These are phyloP conservation scores for Tetranychus truncatus DNA, from an alignment of 2,888 invertebrate genomes.

Conservation along the genomic window DNA sequence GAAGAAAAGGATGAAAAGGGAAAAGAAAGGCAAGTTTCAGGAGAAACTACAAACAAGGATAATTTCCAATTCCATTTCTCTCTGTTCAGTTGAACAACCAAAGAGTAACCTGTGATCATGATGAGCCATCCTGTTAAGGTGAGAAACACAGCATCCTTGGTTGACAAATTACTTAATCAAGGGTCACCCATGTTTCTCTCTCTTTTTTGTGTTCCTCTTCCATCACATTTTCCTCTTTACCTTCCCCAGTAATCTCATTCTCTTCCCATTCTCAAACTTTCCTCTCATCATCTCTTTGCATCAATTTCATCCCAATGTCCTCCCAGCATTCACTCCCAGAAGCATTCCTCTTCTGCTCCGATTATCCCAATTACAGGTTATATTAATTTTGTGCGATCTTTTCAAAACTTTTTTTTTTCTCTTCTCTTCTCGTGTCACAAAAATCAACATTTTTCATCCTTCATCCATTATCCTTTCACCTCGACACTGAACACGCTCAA, in stretches of 20 bases:
- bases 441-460: neutral
- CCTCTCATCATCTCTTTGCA: neutral
- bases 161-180: constrained; percentile 1
- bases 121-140: neutral
- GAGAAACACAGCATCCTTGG: neutral
- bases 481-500: neutral
- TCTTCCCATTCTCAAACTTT: neutral
- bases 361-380: neutral
- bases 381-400: neutral
- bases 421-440: neutral
- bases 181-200: neutral
- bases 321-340: neutral
- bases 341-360: neutral
- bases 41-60: too few species aligned
- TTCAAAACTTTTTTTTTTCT: neutral
- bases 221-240: neutral
- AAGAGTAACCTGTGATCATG: neutral
- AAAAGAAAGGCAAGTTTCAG: too few species aligned
- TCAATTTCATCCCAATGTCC: neutral
- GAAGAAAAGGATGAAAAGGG: neutral
- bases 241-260: neutral
- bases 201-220: neutral
- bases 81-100: too few species aligned
- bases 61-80: too few species aligned
- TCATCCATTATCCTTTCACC: neutral